Percentiles rank a stretch among this genome's conserved stretches.
phyloP scores from a whole-genome alignment of 1,140 invertebrate genomes.

The Yoshiicerus persimilis region DNA sequence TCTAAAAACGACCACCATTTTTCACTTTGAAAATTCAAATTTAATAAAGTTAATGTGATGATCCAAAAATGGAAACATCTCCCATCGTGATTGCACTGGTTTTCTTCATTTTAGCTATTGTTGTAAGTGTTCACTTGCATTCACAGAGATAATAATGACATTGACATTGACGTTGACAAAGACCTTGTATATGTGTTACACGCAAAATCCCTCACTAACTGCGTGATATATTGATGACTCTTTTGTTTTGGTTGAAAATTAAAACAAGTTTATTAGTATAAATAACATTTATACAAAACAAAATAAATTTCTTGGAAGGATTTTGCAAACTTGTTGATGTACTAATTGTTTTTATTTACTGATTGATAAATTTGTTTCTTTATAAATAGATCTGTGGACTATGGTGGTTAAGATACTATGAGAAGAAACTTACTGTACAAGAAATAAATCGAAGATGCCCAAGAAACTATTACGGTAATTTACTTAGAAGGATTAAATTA shows the following conservation, averaged over 20 bases:
- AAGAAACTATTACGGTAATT: background rate
- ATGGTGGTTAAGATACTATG: conserved; percentile 4
- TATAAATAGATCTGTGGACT: background rate
- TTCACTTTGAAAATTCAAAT: background rate
- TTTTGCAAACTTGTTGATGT: background rate
- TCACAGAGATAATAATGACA: background rate
- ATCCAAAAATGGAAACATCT: conserved; percentile 2
- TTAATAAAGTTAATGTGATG: background rate
- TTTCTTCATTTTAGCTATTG: conserved; percentile 18
- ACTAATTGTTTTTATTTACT: background rate
- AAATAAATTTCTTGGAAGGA: too few relatives aligned
- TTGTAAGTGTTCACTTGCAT: conserved; percentile 7
- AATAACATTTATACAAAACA: too few relatives aligned
- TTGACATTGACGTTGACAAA: background rate
- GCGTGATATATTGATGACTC: background rate
- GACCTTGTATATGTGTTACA: background rate
- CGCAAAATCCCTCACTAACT: background rate
- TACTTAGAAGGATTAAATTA: background rate
- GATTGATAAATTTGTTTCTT: background rate
- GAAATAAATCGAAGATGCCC: background rate
- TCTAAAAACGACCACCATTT: background rate
- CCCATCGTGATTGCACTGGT: conserved; percentile 10
- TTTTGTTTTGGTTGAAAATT: background rate
- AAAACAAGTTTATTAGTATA: background rate
- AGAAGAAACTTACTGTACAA: background rate